Evolutionary conservation across 35 echinoderm and acorn worm genomes (phyloP).

Genomic region (Stichopus chloronotus): DNA sequence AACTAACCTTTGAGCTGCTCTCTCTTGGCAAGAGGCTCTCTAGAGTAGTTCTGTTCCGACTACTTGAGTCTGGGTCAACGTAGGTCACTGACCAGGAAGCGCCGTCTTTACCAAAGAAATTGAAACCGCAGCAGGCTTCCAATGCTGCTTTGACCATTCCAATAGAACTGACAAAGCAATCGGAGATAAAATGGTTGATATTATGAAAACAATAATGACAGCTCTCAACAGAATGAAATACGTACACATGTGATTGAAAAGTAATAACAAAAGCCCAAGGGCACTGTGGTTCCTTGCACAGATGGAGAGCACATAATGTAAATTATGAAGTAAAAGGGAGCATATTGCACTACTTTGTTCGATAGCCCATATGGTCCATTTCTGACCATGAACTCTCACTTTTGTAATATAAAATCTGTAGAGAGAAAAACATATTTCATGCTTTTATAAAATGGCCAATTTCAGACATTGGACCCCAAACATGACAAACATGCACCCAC

Average conservation of each 20-base stretch:
- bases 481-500: no score
- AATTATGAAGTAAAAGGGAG: no score
- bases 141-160: conserved; percentile 96
- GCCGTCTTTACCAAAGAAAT: conserved; percentile 93
- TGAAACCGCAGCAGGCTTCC: conserved; percentile 92
- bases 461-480: no score
- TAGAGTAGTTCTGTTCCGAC: conserved; percentile 83
- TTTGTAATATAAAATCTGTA: no score
- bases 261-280: no score
- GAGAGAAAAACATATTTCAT: no score
- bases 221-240: background rate
- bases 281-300: no score
- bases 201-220: background rate
- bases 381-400: no score
- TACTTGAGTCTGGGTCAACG: conserved; percentile 86
- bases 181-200: background rate
- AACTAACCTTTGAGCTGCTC: conserved; percentile 89
- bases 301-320: no score
- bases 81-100: conserved; percentile 90
- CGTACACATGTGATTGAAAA: background rate
- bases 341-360: no score
- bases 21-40: conserved; percentile 94
- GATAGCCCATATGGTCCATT: no score
- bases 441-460: no score
- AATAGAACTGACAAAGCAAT: conserved; percentile 70